These are phyloP conservation scores for Platichthys stellatus DNA, from an alignment of 2,113 vertebrate genomes.

Conservation along the genomic window DNA sequence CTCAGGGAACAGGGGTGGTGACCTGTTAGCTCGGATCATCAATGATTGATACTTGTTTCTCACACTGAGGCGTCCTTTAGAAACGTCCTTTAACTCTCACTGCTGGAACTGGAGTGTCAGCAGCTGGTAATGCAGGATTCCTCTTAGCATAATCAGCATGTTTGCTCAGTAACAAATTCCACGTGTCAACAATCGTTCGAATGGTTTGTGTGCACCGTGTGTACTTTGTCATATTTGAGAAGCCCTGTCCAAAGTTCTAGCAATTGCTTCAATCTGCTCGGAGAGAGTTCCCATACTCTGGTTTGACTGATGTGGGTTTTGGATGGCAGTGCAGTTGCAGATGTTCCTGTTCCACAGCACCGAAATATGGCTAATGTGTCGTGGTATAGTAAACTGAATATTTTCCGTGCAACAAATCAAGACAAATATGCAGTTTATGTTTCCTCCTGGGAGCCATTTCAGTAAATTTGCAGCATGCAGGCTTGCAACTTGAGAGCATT, in stretches of 20 bases:
- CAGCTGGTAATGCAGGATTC: constrained; percentile 15
- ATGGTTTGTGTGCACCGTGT: not conserved
- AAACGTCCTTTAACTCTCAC: not conserved
- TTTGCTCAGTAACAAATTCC: not conserved
- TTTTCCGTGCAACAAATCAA: constrained; percentile 9
- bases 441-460: not conserved
- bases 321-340: not conserved
- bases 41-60: constrained; percentile 24
- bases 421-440: not conserved
- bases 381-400: not conserved
- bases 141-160: not conserved
- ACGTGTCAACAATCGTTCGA: not conserved
- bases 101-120: constrained; percentile 7
- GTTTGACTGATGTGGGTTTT: not conserved
- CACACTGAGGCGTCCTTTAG: not conserved
- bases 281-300: not conserved
- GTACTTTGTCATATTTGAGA: not conserved
- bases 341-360: not conserved
- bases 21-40: not conserved
- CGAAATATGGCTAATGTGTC: not conserved
- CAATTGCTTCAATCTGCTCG: not conserved
- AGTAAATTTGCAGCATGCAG: not conserved
- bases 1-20: not conserved
- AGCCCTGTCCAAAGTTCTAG: not conserved
- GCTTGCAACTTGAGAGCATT: not conserved